Conservation (phyloP, 2,888 invertebrate genomes). For the Andrena trimmerana region DNA sequence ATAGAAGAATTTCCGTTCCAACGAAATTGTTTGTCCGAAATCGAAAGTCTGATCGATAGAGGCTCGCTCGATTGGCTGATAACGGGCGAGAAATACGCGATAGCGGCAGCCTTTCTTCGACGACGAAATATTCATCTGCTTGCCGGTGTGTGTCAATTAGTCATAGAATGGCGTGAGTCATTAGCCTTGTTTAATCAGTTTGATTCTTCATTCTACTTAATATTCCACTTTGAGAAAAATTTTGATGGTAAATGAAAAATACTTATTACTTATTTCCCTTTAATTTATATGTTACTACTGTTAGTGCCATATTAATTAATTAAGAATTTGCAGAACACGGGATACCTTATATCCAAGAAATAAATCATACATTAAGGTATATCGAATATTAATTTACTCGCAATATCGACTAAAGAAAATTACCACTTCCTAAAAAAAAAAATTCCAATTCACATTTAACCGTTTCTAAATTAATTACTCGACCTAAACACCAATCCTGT, state of each 20-base stretch:
- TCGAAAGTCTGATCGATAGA: conserved; percentile 39
- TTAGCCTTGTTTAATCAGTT: conserved; percentile 7
- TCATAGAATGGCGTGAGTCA: conserved; percentile 28
- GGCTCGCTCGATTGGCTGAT: conserved; percentile 23
- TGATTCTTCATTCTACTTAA: background rate
- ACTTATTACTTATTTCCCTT: background rate
- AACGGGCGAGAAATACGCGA: conserved; percentile 14
- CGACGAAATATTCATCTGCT: background rate
- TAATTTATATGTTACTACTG: background rate
- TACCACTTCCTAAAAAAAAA: too few relatives aligned
- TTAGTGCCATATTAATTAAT: background rate
- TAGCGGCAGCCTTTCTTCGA: conserved; percentile 27
- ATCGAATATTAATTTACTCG: too few relatives aligned
- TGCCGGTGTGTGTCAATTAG: conserved; percentile 26
- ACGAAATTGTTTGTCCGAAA: conserved; percentile 39
- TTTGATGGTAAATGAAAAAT: background rate
- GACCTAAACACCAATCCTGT: too few relatives aligned
- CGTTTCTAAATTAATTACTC: too few relatives aligned
- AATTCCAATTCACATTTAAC: too few relatives aligned
- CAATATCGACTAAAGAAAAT: too few relatives aligned
- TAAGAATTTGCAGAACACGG: too few relatives aligned
- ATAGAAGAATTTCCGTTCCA: conserved; percentile 13
- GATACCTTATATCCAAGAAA: too few relatives aligned
- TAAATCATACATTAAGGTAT: too few relatives aligned
- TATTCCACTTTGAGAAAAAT: too few relatives aligned